Base-by-base conservation (phyloP, 1,140 invertebrate species). In the Lepidurus couesii region DNA sequence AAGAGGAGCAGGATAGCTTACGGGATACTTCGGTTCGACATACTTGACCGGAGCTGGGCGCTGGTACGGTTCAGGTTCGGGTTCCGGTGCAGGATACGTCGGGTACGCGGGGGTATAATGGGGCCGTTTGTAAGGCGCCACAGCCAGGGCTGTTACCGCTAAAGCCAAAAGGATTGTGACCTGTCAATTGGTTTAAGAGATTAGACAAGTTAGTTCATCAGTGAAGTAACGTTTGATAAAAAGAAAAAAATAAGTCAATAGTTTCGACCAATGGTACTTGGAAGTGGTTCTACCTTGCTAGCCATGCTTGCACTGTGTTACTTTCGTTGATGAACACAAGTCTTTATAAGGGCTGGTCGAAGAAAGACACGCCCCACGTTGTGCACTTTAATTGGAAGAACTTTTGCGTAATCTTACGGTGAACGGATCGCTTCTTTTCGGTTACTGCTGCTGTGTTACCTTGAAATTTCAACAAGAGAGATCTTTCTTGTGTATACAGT, bases 41-140 rank as follows among this genome's bases (percentile, higher is more conserved):
- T 44, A 45, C 24, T 44, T 77, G 16, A 47, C 21, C 21, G 43
- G 47, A 24, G 75, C 24, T 26, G 75, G 75, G 47, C 75, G 75
- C 43, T 77, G 47, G 16, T 77, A 47, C 26, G 75, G 75, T 43
- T 77, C 75, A 7, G 75, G 75, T 10, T 77, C 75, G 26, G 75
- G 44, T 34, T 24, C 76, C 24, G 53, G 26, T 13, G 76, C 79
- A 24, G 79, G 65, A 77, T 81, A 78, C 42, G 79, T 44, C 5
- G 81, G 80, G 73, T 82, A 44, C 10, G 76, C 73, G 13, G 76
- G 77, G 45, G 77, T 77, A 78, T 81, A 81, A 24, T 76, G 47
- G 26, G 79, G 80, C 21, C 81, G 78, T 34, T 75, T 75, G 75
- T 77, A 73, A 26, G 75, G 75, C 16, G 76, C 53, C 16, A 65